Conservation (phyloP, 37 sponge, comb jelly and placozoan species). For the Lycopodina hypogea region DNA sequence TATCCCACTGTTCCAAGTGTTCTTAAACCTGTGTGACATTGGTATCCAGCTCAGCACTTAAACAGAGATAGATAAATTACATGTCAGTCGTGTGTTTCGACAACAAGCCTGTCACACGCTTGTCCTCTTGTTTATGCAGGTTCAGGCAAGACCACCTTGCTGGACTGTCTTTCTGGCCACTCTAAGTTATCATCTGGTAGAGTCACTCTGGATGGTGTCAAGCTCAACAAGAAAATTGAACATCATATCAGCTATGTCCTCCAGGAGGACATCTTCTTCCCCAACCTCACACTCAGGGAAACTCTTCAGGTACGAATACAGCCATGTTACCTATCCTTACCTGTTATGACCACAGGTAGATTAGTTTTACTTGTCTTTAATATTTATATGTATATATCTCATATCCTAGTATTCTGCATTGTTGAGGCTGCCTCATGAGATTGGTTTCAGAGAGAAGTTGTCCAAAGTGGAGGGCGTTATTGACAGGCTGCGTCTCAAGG, state of each 20-base stretch:
- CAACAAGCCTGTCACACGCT: neutral
- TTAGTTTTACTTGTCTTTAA: neutral
- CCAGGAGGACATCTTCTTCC: constrained; percentile 83
- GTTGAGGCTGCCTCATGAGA: constrained; percentile 56
- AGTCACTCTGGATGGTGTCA: constrained; percentile 46
- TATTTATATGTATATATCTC: too few species aligned
- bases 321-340: neutral
- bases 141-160: constrained; percentile 81
- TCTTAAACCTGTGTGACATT: too few species aligned
- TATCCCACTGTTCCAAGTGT: too few species aligned
- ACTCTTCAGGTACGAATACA: constrained; percentile 38
- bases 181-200: constrained; percentile 29
- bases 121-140: constrained; percentile 34
- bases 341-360: neutral
- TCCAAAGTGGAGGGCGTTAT: constrained; percentile 55
- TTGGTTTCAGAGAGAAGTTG: constrained; percentile 46
- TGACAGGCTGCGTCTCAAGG: constrained; percentile 44
- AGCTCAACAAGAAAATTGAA: constrained; percentile 48
- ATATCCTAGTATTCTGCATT: constrained; percentile 68
- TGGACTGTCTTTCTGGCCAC: constrained; percentile 74
- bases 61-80: too few species aligned
- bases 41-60: too few species aligned
- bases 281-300: constrained; percentile 76
- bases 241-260: constrained; percentile 75
- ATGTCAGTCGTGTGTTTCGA: too few species aligned